These are phyloP conservation scores for Arizona elegans DNA, from an alignment of 2,113 vertebrate species.

Conservation along the genomic window DNA sequence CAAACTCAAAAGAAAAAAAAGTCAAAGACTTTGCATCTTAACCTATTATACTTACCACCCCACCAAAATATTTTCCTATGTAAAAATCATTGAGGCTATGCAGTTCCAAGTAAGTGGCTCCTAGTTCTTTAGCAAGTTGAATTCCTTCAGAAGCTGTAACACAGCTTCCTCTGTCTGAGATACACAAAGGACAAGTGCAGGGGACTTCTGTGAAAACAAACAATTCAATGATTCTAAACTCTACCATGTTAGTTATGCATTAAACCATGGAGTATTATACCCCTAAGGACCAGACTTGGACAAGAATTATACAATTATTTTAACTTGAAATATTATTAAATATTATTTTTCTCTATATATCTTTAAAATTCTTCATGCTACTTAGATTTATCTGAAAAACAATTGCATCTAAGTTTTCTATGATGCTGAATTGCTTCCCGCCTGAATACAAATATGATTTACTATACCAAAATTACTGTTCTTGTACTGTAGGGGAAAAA, in stretches of 20 bases:
- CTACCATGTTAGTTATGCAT: background rate
- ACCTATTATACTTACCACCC: conserved; percentile 80
- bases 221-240: background rate
- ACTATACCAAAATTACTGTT: background rate
- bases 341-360: background rate
- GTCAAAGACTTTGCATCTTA: background rate
- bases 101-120: conserved; percentile 91
- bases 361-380: background rate
- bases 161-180: conserved; percentile 87
- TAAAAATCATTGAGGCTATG: conserved; percentile 91
- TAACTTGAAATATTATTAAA: background rate
- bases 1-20: background rate
- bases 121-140: conserved; percentile 90
- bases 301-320: background rate
- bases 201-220: conserved; percentile 79
- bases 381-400: background rate
- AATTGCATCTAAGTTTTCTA: background rate
- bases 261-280: background rate
- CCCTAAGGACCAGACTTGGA: background rate
- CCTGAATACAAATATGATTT: background rate
- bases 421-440: background rate
- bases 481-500: too few species aligned
- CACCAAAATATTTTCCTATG: conserved; percentile 91
- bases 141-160: conserved; percentile 88
- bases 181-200: conserved; percentile 91